Conservation (phyloP, 2,888 invertebrate species). For the Chloroclysta siterata region DNA sequence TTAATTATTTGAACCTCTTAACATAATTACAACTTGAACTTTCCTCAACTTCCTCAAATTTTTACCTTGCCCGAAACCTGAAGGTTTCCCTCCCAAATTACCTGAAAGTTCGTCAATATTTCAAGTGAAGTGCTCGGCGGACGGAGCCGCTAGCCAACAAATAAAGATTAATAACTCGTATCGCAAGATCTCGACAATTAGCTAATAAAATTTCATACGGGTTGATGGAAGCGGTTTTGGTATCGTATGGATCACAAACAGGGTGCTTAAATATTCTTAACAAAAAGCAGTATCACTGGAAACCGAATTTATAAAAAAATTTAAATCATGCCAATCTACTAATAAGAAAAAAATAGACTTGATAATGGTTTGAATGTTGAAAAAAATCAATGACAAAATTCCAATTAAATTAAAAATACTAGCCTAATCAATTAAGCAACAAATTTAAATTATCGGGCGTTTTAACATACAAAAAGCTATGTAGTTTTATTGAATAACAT, state of each 20-base stretch:
- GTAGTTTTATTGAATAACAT: constrained; percentile 13
- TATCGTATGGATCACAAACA: constrained; percentile 10
- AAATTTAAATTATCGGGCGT: not conserved
- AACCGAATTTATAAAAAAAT: too few relatives aligned
- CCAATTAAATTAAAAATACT: too few relatives aligned
- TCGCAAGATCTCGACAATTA: constrained; percentile 61
- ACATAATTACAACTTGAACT: constrained; percentile 36
- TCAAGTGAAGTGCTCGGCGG: constrained; percentile 23
- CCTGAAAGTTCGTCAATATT: constrained; percentile 43
- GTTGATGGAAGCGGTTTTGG: constrained; percentile 11
- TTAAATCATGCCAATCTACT: too few relatives aligned
- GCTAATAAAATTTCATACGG: constrained; percentile 54
- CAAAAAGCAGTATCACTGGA: too few relatives aligned
- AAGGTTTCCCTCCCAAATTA: constrained; percentile 36
- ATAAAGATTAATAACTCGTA: constrained; percentile 60
- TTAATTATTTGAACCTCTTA: constrained; percentile 27
- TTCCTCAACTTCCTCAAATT: constrained; percentile 28
- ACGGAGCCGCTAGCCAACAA: constrained; percentile 35
- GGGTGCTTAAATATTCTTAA: constrained; percentile 5
- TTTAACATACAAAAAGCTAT: constrained; percentile 1
- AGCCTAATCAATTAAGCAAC: too few relatives aligned
- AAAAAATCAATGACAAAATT: too few relatives aligned
- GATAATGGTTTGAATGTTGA: too few relatives aligned
- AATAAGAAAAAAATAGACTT: too few relatives aligned
- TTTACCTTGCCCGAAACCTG: constrained; percentile 27